These are phyloP conservation scores for Botrylloides violaceus DNA, from an alignment of 23 tunicate genomes.

Conservation along the genomic window DNA sequence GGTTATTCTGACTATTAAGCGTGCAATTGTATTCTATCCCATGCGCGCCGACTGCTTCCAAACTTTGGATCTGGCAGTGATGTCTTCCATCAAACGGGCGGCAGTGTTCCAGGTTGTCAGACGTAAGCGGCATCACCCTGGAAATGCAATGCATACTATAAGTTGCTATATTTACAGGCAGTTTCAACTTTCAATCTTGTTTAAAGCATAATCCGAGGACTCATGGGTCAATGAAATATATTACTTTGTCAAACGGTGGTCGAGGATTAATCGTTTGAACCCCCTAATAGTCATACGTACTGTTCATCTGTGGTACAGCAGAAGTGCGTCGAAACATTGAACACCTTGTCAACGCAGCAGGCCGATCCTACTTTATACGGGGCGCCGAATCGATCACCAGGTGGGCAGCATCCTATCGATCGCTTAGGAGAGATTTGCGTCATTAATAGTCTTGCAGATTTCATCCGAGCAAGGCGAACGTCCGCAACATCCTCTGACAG, in stretches of 20 bases:
- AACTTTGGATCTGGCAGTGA: neutral
- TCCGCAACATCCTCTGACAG: constrained; percentile 4
- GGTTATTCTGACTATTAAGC: neutral
- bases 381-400: constrained; percentile 52
- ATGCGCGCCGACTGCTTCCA: neutral
- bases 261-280: too few species aligned
- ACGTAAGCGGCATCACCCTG: neutral
- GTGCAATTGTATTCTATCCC: neutral
- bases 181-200: too few species aligned
- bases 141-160: too few species aligned
- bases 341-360: constrained; percentile 59
- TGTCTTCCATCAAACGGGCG: neutral
- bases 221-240: too few species aligned
- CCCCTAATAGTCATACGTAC: too few species aligned
- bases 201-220: too few species aligned
- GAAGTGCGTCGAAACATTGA: constrained; percentile 51
- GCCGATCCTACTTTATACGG: constrained; percentile 50
- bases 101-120: neutral
- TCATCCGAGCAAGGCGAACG: neutral
- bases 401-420: constrained; percentile 78
- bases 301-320: constrained; percentile 38
- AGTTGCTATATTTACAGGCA: too few species aligned
- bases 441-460: neutral
- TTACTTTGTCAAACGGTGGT: too few species aligned
- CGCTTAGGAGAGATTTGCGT: neutral